These are phyloP conservation scores for Drosophila helvetica DNA, from an alignment of 2,888 invertebrate genomes.

Conservation along the genomic window DNA sequence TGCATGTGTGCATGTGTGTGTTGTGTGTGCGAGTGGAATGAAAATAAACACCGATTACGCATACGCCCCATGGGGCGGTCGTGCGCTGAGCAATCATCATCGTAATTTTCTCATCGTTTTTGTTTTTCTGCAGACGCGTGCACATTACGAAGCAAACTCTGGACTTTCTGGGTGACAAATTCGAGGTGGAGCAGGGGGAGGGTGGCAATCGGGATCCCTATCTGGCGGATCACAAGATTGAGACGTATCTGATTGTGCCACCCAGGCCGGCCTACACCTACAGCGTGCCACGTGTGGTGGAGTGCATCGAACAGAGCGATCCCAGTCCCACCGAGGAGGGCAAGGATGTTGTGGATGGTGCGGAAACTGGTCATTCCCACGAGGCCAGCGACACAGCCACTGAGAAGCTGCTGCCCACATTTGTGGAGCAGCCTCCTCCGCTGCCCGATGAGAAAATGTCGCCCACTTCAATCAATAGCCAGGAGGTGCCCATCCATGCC, in stretches of 20 bases:
- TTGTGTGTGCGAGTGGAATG: neutral
- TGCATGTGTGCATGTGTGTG: conserved; percentile 5
- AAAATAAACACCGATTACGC: conserved; percentile 9
- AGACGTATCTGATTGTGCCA: conserved; percentile 93
- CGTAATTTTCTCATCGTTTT: conserved; percentile 3
- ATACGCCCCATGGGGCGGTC: conserved; percentile 14
- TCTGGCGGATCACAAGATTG: conserved; percentile 94
- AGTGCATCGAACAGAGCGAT: conserved; percentile 68
- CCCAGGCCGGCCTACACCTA: conserved; percentile 85
- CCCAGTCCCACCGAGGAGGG: conserved; percentile 27
- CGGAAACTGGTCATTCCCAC: conserved; percentile 32
- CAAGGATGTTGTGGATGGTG: conserved; percentile 27
- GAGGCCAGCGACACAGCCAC: conserved; percentile 62
- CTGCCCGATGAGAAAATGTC: conserved; percentile 60
- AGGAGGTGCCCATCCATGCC: conserved; percentile 65
- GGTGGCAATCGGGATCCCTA: conserved; percentile 92
- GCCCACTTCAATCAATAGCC: conserved; percentile 69
- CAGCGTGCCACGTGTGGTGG: conserved; percentile 79
- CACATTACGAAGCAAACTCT: conserved; percentile 94
- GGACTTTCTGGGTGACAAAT: conserved; percentile 91
- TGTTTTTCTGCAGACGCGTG: conserved; percentile 87
- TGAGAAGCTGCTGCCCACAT: conserved; percentile 69
- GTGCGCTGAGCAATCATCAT: conserved; percentile 15
- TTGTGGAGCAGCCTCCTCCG: conserved; percentile 40
- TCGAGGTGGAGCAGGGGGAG: conserved; percentile 93